phyloP scores from a whole-genome alignment of 1,140 invertebrate species.

The Brachionus koreanus region DNA sequence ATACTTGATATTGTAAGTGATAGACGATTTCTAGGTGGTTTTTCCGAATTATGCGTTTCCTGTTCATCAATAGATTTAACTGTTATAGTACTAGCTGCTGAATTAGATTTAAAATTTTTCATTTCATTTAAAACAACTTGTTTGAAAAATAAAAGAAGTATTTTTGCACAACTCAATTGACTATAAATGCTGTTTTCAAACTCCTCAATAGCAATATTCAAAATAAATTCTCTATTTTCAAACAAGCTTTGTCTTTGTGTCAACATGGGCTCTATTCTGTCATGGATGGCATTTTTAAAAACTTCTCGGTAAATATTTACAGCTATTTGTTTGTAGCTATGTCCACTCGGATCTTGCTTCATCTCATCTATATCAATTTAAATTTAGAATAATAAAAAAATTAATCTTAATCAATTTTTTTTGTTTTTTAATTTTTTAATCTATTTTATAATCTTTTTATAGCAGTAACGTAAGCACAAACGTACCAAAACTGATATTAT shows the following conservation, averaged over 20 bases:
- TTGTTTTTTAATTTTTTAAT: neutral
- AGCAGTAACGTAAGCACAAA: too few species aligned
- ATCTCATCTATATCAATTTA: neutral
- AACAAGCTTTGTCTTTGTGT: neutral
- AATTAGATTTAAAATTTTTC: neutral
- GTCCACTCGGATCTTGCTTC: neutral
- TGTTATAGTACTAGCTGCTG: neutral
- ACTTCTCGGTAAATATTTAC: slow-evolving; percentile 6
- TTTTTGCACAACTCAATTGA: neutral
- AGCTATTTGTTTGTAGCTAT: slow-evolving; percentile 1
- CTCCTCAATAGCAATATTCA: neutral
- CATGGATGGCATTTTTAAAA: neutral
- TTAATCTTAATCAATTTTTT: neutral
- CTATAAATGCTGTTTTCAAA: neutral
- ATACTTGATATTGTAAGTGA: neutral
- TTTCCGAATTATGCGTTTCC: neutral
- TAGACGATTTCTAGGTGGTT: neutral
- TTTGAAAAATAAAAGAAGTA: neutral
- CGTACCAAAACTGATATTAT: too few species aligned
- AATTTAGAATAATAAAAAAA: too few species aligned
- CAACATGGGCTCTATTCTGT: neutral
- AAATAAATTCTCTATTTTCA: neutral
- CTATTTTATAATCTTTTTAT: too few species aligned
- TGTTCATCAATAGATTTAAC: neutral
- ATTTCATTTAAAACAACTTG: slow-evolving; percentile 18